Base-by-base conservation (phyloP, 92 coral and sea anemone genomes). In the Porites evermanni region DNA sequence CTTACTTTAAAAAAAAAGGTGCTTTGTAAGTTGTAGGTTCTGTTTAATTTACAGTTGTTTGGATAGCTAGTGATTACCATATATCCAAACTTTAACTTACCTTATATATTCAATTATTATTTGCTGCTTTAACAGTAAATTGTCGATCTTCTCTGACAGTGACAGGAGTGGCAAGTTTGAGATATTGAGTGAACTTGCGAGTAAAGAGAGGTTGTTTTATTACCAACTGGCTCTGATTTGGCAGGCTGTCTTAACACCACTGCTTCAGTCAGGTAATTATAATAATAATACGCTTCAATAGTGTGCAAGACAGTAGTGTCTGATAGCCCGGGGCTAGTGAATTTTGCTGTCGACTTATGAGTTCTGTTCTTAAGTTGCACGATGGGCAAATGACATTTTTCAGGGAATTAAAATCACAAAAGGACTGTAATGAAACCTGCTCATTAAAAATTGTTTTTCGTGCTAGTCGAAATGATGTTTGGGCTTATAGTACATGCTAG, bases 181-280 rank as follows among this genome's bases (percentile, higher is more conserved):
- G 24, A 84, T 91, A 51, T 79, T 95, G 53, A 88, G 95, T 64
- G 96, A 97, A 77, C 91, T 97, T 75, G 96, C 97, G 23, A 90
- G 99, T 87, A 82, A 90, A 82, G 99, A 97, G 84, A 88, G 99
- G 82, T 83, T 91, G 14, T 97, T 95, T 68, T 97, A 93, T 63
- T 95, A 95, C 54, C 98, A 97, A 88, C 83, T 97, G 53, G 98
- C 99, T 24, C 87, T 97, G 16, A 94, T 97, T 52, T 97, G 99
- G 99, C 99, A 97, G 82, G 95, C 95, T 58, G 94, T 94, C 51
- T 86, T 97, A 26, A 95, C 91, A 13, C 98, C 99, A 44, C 86
- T 97, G 82, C 74, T 97, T 64, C 93, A 91, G 54, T 91, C 98
- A 88, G 99, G 98, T 17, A 75, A 32, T 10, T 47, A 10, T 5